A percentile compares a stretch with the other conserved stretches of the same genome.
phyloP scores from a whole-genome alignment of 2,888 invertebrate species.

The Liopterus haemorrhoidalis region DNA sequence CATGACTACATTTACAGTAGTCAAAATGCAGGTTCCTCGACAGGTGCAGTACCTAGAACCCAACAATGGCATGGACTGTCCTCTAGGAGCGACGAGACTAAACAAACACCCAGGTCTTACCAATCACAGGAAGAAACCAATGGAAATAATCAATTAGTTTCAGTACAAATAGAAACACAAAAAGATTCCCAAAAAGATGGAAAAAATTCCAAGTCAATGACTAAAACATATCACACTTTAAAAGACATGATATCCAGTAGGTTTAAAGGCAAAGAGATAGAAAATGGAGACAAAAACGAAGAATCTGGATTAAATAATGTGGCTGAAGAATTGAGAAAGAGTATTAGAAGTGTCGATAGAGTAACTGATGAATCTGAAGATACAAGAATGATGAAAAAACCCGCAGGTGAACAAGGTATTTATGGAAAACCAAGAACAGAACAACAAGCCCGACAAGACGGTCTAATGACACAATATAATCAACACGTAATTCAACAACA shows the following conservation, averaged over 20 bases:
- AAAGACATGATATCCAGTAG: conserved; percentile 78
- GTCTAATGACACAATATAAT: conserved; percentile 37
- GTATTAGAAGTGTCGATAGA: conserved; percentile 33
- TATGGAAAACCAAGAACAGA: conserved; percentile 57
- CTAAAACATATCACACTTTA: conserved; percentile 74
- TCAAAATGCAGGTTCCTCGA: conserved; percentile 36
- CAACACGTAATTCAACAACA: conserved; percentile 49
- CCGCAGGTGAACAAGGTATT: conserved; percentile 52
- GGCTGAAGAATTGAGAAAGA: conserved; percentile 53
- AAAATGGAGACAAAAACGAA: conserved; percentile 53
- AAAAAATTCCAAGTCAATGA: conserved; percentile 58
- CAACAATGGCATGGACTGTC: conserved; percentile 44
- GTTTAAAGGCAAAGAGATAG: conserved; percentile 59
- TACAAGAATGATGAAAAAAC: conserved; percentile 44
- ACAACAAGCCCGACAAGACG: conserved; percentile 42
- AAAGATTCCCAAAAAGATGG: conserved; percentile 54
- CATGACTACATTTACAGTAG: conserved; percentile 47
- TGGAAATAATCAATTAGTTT: conserved; percentile 48
- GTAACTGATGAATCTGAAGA: conserved; percentile 47
- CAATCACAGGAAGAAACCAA: conserved; percentile 36
- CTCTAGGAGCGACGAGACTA: conserved; percentile 36
- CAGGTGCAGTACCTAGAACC: conserved; percentile 43
- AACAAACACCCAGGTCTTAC: conserved; percentile 40
- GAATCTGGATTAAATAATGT: conserved; percentile 56
- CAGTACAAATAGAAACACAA: conserved; percentile 56